Evolutionary conservation across 2,888 invertebrate species (phyloP), one percentile per base, ranked within the genome.

Genomic region (Allolobophora icterica): DNA sequence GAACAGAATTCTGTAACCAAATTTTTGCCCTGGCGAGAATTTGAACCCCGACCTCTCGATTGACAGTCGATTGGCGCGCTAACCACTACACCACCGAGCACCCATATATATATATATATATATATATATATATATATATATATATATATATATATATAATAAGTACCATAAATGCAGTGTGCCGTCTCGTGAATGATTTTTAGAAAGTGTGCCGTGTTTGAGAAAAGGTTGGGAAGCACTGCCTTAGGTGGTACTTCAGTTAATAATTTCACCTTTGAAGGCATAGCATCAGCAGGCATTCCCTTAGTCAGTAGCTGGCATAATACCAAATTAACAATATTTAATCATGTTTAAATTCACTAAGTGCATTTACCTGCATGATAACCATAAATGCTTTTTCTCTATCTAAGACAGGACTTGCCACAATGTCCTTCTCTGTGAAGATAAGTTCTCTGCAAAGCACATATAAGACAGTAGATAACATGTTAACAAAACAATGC

Each of bases 371-470:
- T 87, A 87, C 87, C 87, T 87, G 35, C 87, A 87, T 87, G 34
- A 87, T 38, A 87, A 87, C 38, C 8, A 87, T 4, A 87, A 87
- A 87, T 34, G 87, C n/a, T 24, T 87, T 34, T 24, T 87, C 87
- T 38, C 87, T 87, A 21, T 34, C 34, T 6, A 87, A 33, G 19
- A 87, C 35, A 87, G 87, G 87, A 87, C 35, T 87, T 87, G 87
- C 87, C 35, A 87, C 35, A 38, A 87, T 87, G 24, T 87, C 87
- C 38, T 35, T 87, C 87, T 87, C 87, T 34, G 87, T 87, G 24
- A 87, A 33, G n/a, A 87, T 87, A 38, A 87, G 38, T 87, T 84
- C 87, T 38, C 87, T 87, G 24, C 35, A 87, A 87, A 35, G 4
- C 30, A 71, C 71, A 71, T n/a, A n/a, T 11, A 11, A 71, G n/a